Evolutionary conservation across 53 echinoderm and acorn worm genomes (phyloP), one percentile per base, ranked within the genome.

Genomic region (Henricia sp.): DNA sequence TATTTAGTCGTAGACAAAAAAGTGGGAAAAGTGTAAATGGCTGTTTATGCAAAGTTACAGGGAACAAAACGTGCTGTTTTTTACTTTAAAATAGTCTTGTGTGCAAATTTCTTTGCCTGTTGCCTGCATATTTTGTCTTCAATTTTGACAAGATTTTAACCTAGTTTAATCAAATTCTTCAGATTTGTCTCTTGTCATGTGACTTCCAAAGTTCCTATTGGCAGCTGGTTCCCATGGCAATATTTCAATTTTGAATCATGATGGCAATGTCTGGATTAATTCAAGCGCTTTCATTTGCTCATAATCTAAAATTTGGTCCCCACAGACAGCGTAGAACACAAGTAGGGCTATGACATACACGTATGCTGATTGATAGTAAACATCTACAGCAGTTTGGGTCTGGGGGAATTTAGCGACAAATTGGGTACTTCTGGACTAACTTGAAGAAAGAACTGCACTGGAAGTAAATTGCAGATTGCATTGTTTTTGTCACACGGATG

Each of bases 371-470:
- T 76, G 80, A 80, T n/a, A 20, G 3, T 44, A 34, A 78, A 78
- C 48, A 64, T 78, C 78, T 46, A n/a, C 78, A 78, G 43, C 30
- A 24, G 40, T 56, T 38, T 40, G 33, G 59, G 33, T 19, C 67
- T 38, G n/a, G 38, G 8, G 67, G 78, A 46, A 62, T 78, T 78
- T 32, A 26, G 21, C 48, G 29, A 63, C 78, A 78, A 78, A 78
- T 78, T 78, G 64, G 44, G 64, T 43, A 63, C 78, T 78, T 63
- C 78, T 78, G 78, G 63, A n/a, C 44, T 19, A 62, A 78, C 29
- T 51, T 78, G 78, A 17, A 44, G 78, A 78, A 32, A 78, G 78
- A 34, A 72, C 13, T n/a, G 4, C 21, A 67, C 34, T 13, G 36
- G 39, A 9, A 44, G 13, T 9, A 44, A 44, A 13, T 44, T 44